Evolutionary conservation across 2,888 invertebrate species (phyloP), one percentile per base, ranked within the genome.

Genomic region (Agrochola circellaris): DNA sequence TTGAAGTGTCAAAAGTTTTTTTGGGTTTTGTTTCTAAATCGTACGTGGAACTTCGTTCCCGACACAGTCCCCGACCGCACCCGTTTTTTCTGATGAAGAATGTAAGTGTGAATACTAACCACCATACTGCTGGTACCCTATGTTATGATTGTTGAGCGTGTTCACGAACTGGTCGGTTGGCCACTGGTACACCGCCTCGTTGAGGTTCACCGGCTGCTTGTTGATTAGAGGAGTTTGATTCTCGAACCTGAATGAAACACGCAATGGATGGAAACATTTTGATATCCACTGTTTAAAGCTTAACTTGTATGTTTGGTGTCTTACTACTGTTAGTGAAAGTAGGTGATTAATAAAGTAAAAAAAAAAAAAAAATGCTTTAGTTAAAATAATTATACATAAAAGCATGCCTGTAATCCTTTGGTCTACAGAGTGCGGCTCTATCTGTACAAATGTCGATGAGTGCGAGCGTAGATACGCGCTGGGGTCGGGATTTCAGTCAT

Each of bases 71-170:
- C 3, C 9, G 23, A 54, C 20, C 23, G 23, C 23, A 54, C 54
- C 23, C 1, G 11, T 13, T 56, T 56, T 9, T 60, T 26, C 17
- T 17, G 9, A 20, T 17, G 17, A 30, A 17, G 58, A 26, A 60
- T 26, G 26, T 60, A 30, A 30, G 30, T 17, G 30, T 61, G 30
- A 61, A 62, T 23, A 62, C 79, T 87, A 65, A 95, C 96, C 93
- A 2, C 67, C 51, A 71, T 92, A 96, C 2, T 94, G 89, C 0
- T 82, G 78, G 6, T 85, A 84, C 0, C 96, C 96, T 20, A 97
- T 94, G 70, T 94, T 94, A 82, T 96, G 96, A 80, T 94, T 93
- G 42, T 94, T 86, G 7, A 97, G 91, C 0, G 96, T 94, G 13
- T 90, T 84, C 2, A 94, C 90, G 73, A 97, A 96, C 70, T 93